These are phyloP conservation scores for Acleris sparsana DNA, from an alignment of 2,888 invertebrate species.

Conservation along the genomic window DNA sequence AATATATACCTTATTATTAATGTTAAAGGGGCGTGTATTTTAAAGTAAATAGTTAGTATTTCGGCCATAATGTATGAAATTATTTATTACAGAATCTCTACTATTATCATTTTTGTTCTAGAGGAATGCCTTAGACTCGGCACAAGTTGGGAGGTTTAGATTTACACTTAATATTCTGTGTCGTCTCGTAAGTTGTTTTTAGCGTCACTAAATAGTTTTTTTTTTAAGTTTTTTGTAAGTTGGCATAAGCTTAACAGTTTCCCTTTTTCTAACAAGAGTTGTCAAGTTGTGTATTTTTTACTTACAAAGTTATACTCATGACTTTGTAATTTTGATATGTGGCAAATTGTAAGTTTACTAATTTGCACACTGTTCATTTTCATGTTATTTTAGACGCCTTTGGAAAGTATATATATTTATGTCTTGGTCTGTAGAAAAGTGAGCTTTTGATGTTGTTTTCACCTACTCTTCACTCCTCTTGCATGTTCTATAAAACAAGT, in stretches of 20 bases:
- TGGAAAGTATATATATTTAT: too few relatives aligned
- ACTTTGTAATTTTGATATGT: slow-evolving; percentile 52
- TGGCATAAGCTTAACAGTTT: slow-evolving; percentile 63
- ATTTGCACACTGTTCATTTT: slow-evolving; percentile 81
- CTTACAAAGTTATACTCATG: slow-evolving; percentile 50
- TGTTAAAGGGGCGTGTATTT: too few relatives aligned
- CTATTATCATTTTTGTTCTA: slow-evolving; percentile 31
- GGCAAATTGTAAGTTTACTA: slow-evolving; percentile 65
- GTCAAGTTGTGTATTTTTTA: slow-evolving; percentile 51
- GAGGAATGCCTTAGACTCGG: slow-evolving; percentile 66
- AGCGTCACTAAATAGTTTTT: slow-evolving; percentile 67
- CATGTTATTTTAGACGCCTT: slow-evolving; percentile 44
- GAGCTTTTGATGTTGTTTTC: too few relatives aligned
- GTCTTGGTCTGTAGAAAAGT: too few relatives aligned
- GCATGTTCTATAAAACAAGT: too few relatives aligned
- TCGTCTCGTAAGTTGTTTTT: slow-evolving; percentile 49
- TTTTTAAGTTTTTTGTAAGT: slow-evolving; percentile 60
- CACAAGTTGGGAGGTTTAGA: slow-evolving; percentile 59
- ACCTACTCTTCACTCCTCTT: too few relatives aligned
- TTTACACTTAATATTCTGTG: slow-evolving; percentile 48
- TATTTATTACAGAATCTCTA: slow-evolving; percentile 30
- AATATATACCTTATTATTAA: too few relatives aligned
- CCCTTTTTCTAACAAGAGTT: slow-evolving; percentile 56
- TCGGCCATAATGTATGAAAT: slow-evolving; percentile 28
- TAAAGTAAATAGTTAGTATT: slow-evolving; percentile 19